Evolutionary conservation across 2,113 vertebrate species (phyloP), one percentile per base, ranked within the genome.

Genomic region (Megaceryle maxima): DNA sequence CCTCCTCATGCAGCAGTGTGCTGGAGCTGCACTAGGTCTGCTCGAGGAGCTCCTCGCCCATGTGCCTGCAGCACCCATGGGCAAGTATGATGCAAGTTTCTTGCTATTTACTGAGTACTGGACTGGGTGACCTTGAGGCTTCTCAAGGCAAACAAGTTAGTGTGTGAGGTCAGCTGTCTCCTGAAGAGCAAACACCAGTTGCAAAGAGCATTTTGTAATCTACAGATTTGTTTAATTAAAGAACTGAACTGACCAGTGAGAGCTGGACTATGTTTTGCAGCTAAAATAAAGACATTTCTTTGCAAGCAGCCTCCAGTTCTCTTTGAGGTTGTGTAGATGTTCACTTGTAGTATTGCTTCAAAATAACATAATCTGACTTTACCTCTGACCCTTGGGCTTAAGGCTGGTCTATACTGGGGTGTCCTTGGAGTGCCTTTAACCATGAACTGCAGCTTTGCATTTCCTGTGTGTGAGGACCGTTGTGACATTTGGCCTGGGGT

Each of bases 71-170:
- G 76, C 77, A 11, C 62, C 48, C 3, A 0, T 2, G 1, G 60
- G 86, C 67, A 33, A 16, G 48, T 22, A 41, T 70, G 75, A 76
- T 86, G 63, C 50, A 33, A 87, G 60, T 9, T 28, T 83, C 91
- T 81, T 83, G 83, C 26, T 87, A 5, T 87, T 94, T 55, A 59
- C n/a, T 20, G 37, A 59, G 60, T 78, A 31, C 69, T 43, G 1
- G 1, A 19, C 53, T 21, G 59, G 28, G 68, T 88, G 88, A 80
- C 95, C 94, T 95, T 96, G 94, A 82, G 64, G 64, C 51, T 78
- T 86, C 29, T 83, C 60, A 63, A 78, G 76, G 72, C 73, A 83
- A 92, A 76, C 53, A 12, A 18, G 18, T 26, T 44, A 2, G 50
- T 2, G 1, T 29, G 56, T 51, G 74, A 93, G 62, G 66, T 87